phyloP scores from a whole-genome alignment of 2,113 vertebrate genomes.

The Promerops cafer region DNA sequence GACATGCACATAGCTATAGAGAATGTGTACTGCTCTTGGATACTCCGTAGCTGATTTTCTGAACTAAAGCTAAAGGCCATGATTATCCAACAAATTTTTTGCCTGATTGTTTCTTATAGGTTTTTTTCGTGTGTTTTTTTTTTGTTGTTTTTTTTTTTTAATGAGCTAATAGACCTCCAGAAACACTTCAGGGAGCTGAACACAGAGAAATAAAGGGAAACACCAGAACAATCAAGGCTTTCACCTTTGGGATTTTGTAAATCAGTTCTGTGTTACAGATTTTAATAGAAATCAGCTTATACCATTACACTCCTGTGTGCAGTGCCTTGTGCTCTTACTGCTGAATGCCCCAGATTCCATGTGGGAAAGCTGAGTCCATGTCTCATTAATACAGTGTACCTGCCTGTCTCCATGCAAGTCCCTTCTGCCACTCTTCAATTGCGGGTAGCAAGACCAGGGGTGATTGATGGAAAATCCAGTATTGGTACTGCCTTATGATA shows the following conservation, averaged over 20 bases:
- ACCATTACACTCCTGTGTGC: not conserved
- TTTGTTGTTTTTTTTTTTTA: not conserved
- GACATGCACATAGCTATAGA: accelerated
- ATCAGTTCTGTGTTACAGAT: not conserved
- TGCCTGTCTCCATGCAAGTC: not conserved
- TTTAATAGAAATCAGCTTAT: not conserved
- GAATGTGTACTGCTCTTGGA: not conserved
- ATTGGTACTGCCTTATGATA: not conserved
- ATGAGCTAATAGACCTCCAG: not conserved
- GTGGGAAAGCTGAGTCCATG: not conserved
- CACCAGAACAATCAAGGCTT: not conserved
- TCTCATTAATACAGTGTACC: not conserved
- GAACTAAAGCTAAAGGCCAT: not conserved
- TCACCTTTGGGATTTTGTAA: not conserved
- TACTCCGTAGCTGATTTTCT: not conserved
- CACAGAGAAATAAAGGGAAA: not conserved
- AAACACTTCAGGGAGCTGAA: not conserved
- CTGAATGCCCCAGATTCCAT: not conserved
- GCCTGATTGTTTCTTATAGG: not conserved
- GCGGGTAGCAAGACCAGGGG: not conserved
- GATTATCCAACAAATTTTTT: not conserved
- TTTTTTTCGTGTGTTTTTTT: accelerated
- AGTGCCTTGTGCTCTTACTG: not conserved
- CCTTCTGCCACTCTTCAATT: not conserved
- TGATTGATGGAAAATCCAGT: not conserved